phyloP scores from a whole-genome alignment of 2,113 vertebrate species.

The Rhizomys pruinosus region DNA sequence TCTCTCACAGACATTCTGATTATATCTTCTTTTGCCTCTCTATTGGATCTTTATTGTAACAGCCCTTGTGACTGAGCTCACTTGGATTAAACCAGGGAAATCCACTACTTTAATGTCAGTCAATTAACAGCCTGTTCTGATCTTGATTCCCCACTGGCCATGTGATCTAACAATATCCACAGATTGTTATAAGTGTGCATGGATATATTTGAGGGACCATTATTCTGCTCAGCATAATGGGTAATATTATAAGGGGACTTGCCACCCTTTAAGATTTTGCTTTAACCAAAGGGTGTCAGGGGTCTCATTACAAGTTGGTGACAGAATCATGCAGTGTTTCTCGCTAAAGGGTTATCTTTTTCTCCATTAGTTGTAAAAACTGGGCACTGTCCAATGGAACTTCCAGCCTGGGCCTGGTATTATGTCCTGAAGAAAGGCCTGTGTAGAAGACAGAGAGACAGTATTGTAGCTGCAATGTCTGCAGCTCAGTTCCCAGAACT shows the following conservation, averaged over 20 bases:
- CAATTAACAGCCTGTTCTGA: not conserved
- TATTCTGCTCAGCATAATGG: not conserved
- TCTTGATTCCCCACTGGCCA: not conserved
- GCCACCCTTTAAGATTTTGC: not conserved
- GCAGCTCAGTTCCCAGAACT: not conserved
- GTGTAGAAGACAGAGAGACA: not conserved
- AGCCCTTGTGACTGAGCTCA: not conserved
- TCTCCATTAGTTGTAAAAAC: not conserved
- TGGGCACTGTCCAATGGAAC: not conserved
- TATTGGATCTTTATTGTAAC: not conserved
- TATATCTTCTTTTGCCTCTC: not conserved
- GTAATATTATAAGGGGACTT: not conserved
- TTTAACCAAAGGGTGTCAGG: not conserved
- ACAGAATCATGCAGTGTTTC: not conserved
- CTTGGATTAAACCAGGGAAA: not conserved
- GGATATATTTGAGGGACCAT: not conserved
- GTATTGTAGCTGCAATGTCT: not conserved
- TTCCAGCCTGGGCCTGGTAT: not conserved
- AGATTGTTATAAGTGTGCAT: not conserved
- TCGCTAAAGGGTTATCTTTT: not conserved
- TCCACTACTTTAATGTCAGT: not conserved
- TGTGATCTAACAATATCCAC: not conserved
- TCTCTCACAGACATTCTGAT: not conserved
- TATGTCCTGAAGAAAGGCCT: not conserved
- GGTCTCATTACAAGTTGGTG: not conserved